Base-by-base conservation (phyloP, 2,113 vertebrate genomes). In the Ochotona curzoniae region DNA sequence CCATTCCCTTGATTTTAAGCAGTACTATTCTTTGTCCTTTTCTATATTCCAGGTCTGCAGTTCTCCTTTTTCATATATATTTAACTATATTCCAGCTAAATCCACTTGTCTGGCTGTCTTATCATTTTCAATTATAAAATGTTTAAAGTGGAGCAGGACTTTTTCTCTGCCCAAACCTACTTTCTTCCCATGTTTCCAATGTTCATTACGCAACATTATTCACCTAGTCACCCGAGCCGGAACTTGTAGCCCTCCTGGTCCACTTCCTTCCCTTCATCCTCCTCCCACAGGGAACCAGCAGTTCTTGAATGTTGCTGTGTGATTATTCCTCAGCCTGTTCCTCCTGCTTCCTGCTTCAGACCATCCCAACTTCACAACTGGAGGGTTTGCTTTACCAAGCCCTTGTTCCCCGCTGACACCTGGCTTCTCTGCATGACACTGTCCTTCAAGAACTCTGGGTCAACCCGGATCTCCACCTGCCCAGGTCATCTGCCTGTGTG, bases 131-230 rank as follows among this genome's bases (percentile, higher is more conserved):
- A 75, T 87, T 61, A 66, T 64, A 90, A 49, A 20, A 76, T 86
- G 74, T 79, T 96, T 82, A 89, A 76, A 92, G 63, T 60, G 18
- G 35, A 60, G 73, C 49, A 91, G n/a, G 57, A 61, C 76, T 78
- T 80, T 86, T n/a, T 69, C 23, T 82, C 23, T 88, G 26, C 54
- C 70, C 35, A 92, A 85, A 54, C 86, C 84, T 64, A 80, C 94
- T 94, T 83, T 96, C 74, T 94, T 94, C 89, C 3, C 5, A 67
- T 76, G 47, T 76, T 93, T 87, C 66, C 54, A 54, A 5, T 83
- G 57, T 93, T 92, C 92, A 93, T 93, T 96, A 94, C 86, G 13
- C 28, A 89, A 14, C 61, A 69, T 94, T 87, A 93, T 91, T 94
- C 89, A 92, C 26, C 76, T 81, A 38, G 61, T 88, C 32, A 60